phyloP scores from a whole-genome alignment of 2,797 vertebrate species.

The Chaetodon trifasciatus region DNA sequence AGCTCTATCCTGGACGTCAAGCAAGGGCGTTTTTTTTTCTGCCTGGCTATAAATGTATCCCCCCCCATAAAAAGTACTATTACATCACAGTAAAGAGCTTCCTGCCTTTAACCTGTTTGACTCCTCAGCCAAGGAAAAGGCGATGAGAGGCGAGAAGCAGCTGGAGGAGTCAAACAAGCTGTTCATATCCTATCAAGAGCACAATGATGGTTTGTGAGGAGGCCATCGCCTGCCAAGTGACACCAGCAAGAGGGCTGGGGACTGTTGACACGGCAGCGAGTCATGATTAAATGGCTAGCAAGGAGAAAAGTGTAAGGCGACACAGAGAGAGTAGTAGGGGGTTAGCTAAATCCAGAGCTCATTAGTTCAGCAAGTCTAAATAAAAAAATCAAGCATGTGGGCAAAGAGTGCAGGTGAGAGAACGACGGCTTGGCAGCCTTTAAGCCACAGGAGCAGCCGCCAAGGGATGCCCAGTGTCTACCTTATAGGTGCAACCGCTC shows the following conservation, averaged over 20 bases:
- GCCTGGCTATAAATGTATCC: slow-evolving; percentile 29
- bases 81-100: slow-evolving; percentile 46
- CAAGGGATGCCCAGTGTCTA: slow-evolving; percentile 23
- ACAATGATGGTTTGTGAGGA: not conserved
- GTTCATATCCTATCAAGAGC: slow-evolving; percentile 1
- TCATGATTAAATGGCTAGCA: slow-evolving; percentile 14
- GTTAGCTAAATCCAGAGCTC: slow-evolving; percentile 45
- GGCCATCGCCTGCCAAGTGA: slow-evolving; percentile 10
- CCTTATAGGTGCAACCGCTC: slow-evolving; percentile 40
- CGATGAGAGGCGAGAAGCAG: not conserved
- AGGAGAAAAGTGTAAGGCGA: slow-evolving; percentile 15
- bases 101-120: slow-evolving; percentile 25
- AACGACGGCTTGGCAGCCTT: slow-evolving; percentile 18
- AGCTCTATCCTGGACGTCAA: slow-evolving; percentile 18
- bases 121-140: not conserved
- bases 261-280: slow-evolving; percentile 12
- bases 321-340: slow-evolving; percentile 16
- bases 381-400: not conserved
- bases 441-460: slow-evolving; percentile 35
- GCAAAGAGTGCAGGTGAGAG: slow-evolving; percentile 12
- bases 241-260: not conserved
- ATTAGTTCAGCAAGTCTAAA: slow-evolving; percentile 52
- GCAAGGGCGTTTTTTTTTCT: slow-evolving; percentile 8
- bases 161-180: slow-evolving; percentile 4
- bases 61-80: slow-evolving; percentile 21